Base-by-base conservation (phyloP, 2,888 invertebrate species). In the Eilema depressum region DNA sequence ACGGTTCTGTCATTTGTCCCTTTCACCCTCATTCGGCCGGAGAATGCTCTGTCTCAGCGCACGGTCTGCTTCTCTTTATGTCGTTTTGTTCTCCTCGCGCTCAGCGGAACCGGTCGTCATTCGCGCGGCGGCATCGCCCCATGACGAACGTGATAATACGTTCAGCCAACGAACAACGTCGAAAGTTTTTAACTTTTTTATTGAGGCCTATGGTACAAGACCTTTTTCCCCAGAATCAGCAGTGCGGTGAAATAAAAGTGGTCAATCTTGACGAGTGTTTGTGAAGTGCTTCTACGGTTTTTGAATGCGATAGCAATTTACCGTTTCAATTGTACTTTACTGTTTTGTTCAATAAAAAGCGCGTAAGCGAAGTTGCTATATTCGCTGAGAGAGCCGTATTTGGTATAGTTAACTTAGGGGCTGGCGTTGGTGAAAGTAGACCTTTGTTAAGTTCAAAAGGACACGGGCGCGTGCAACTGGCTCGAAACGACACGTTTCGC, bases 371-470 rank as follows among this genome's bases (percentile, higher is more conserved):
- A 87, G 90, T 90, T 88, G 89, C 88, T 91, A 88, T 91, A 89
- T 89, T 92, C 90, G 89, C 87, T 61, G 85, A 85, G 90, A 92
- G 92, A 92, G 90, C 91, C 92, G 91, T 94, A 88, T 92, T 92
- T 91, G 92, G 91, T 89, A 81, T 66, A 85, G 89, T 90, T 90
- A 91, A 91, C 91, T 92, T 88, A 89, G 89, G 81, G 84, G 87
- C 88, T 88, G 89, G 83, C 89, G 88, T 87, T 86, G 95, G 95
- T 95, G 95, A 95, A 95, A 95, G 95, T 95, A 93, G 90, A 94
- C 93, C 94, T 94, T 94, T 92, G 92, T 92, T 92, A 89, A 91
- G 93, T 94, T 94, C 93, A 91, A 92, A 95, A 95, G 95, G 95
- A 94, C 94, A 93, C 91, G 85, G 89, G 86, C 88, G 88, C 86